phyloP scores from a whole-genome alignment of 2,888 invertebrate species.

The Leucania comma region DNA sequence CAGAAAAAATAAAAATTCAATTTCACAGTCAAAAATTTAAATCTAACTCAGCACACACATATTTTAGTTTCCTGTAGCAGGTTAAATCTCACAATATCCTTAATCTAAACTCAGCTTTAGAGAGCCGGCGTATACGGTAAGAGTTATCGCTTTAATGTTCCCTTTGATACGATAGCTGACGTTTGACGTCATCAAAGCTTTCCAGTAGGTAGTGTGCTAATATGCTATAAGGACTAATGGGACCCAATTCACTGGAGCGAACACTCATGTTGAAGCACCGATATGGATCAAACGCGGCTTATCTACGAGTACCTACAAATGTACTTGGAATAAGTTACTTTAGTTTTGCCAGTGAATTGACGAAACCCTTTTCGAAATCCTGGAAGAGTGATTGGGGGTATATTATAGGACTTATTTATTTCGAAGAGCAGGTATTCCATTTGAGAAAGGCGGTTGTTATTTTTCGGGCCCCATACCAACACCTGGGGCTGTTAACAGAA shows the following conservation, averaged over 20 bases:
- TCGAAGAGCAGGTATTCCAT: slow-evolving; percentile 2
- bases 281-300: slow-evolving; percentile 46
- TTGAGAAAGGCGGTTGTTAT: slow-evolving; percentile 8
- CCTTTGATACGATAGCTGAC: slow-evolving; percentile 59
- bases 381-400: neutral
- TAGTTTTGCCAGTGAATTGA: slow-evolving; percentile 18
- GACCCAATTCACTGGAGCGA: slow-evolving; percentile 50
- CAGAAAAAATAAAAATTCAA: neutral
- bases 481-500: slow-evolving; percentile 10
- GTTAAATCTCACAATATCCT: slow-evolving; percentile 10
- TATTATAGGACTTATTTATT: slow-evolving; percentile 5
- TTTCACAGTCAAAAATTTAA: neutral
- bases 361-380: neutral
- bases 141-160: slow-evolving; percentile 56
- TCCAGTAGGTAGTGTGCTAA: slow-evolving; percentile 55
- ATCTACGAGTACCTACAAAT: slow-evolving; percentile 23
- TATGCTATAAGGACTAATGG: slow-evolving; percentile 53
- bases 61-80: slow-evolving; percentile 6
- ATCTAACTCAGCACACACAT: neutral
- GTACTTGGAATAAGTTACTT: slow-evolving; percentile 39
- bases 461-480: slow-evolving; percentile 1
- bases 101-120: slow-evolving; percentile 40
- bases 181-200: slow-evolving; percentile 59
- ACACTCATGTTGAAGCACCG: slow-evolving; percentile 38
- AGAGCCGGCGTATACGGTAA: slow-evolving; percentile 22